Conservation (phyloP, 1,140 invertebrate species). For the Ridgeia piscesae region DNA sequence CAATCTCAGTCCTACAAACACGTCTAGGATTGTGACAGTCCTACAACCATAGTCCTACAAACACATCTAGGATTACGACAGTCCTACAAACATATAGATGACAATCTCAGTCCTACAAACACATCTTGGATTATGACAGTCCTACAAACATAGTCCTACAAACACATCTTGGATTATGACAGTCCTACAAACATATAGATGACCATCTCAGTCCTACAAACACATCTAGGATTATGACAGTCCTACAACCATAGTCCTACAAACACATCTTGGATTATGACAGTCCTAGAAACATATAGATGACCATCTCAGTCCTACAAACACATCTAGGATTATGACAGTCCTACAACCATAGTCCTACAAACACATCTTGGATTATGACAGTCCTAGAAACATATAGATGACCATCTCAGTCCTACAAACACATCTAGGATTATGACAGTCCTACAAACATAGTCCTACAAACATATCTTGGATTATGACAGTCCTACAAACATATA, state of each 20-base stretch:
- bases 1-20: constrained; percentile 67
- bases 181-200: too few relatives aligned
- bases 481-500: too few relatives aligned
- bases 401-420: constrained; percentile 72
- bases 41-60: constrained; percentile 61
- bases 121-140: not conserved
- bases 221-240: not conserved
- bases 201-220: constrained; percentile 68
- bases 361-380: too few relatives aligned
- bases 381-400: too few relatives aligned
- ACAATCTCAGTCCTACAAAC: constrained; percentile 68
- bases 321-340: not conserved
- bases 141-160: too few relatives aligned
- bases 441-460: too few relatives aligned
- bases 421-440: constrained; percentile 8
- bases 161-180: not conserved
- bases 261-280: too few relatives aligned
- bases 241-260: too few relatives aligned
- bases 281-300: too few relatives aligned
- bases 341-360: too few relatives aligned
- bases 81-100: too few relatives aligned
- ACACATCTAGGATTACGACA: not conserved
- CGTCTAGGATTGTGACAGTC: not conserved
- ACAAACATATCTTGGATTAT: constrained; percentile 23
- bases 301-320: constrained; percentile 70